These are phyloP conservation scores for Drosophila nigromelanica DNA, from an alignment of 1,140 invertebrate genomes.

Conservation along the genomic window DNA sequence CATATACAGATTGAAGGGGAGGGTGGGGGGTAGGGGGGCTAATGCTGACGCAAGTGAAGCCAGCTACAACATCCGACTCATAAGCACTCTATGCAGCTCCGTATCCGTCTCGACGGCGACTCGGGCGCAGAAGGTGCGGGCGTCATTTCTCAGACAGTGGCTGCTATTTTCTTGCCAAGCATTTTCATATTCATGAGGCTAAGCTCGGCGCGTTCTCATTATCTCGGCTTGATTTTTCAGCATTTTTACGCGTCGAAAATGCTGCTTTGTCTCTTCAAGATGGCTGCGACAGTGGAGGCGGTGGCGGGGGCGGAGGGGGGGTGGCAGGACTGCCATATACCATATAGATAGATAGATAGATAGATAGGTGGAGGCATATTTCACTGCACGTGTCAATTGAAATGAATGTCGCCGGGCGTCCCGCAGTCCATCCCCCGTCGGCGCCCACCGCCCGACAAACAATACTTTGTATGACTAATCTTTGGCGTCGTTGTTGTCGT, in stretches of 20 bases:
- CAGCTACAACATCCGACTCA: slow-evolving; percentile 2
- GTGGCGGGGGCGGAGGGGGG: neutral
- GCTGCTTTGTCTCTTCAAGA: slow-evolving; percentile 47
- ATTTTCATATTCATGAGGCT: slow-evolving; percentile 78
- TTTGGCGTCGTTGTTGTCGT: slow-evolving; percentile 65
- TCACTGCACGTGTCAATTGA: slow-evolving; percentile 65
- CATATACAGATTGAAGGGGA: neutral
- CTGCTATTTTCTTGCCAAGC: slow-evolving; percentile 53
- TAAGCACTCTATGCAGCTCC: neutral
- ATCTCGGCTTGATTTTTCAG: slow-evolving; percentile 56
- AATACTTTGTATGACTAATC: slow-evolving; percentile 75
- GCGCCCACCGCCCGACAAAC: slow-evolving; percentile 30
- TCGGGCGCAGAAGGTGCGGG: slow-evolving; percentile 13
- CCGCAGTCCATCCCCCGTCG: slow-evolving; percentile 47
- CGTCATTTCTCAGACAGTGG: slow-evolving; percentile 48
- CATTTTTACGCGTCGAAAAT: slow-evolving; percentile 65
- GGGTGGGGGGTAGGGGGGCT: neutral
- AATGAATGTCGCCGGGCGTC: slow-evolving; percentile 78
- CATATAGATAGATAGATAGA: slow-evolving; percentile 7
- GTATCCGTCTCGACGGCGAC: neutral
- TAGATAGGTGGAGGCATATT: slow-evolving; percentile 25
- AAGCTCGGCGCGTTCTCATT: slow-evolving; percentile 45
- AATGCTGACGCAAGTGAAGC: slow-evolving; percentile 54
- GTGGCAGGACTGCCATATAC: neutral
- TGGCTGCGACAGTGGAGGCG: neutral